Conservation (phyloP, 2,888 invertebrate species). For the Patella pellucida region DNA sequence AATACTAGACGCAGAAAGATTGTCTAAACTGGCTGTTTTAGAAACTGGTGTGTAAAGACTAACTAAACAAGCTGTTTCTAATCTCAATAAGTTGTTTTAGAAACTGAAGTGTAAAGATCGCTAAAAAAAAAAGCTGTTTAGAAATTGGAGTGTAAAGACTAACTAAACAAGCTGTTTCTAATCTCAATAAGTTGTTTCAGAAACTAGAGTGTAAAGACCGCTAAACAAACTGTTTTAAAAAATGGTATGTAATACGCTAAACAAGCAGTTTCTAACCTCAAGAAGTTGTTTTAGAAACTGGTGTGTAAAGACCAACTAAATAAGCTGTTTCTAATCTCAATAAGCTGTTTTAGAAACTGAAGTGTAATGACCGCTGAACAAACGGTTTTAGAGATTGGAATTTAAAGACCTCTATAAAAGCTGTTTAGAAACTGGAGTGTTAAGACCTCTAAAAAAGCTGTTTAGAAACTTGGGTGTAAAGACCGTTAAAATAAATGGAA, state of each 20-base stretch:
- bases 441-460: too few species aligned
- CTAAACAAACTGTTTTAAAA: neutral
- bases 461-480: too few species aligned
- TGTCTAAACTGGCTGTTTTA: constrained; percentile 47
- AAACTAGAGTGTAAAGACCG: neutral
- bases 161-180: too few species aligned
- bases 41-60: constrained; percentile 37
- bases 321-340: too few species aligned
- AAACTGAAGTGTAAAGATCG: constrained; percentile 21
- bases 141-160: too few species aligned
- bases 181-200: neutral
- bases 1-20: constrained; percentile 58
- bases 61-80: neutral
- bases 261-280: too few species aligned
- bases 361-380: too few species aligned
- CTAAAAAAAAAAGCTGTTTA: neutral
- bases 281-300: neutral
- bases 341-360: constrained; percentile 15
- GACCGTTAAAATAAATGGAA: too few species aligned
- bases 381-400: neutral
- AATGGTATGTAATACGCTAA: too few species aligned
- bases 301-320: too few species aligned
- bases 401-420: neutral
- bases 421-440: too few species aligned
- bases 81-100: constrained; percentile 40